Percentiles rank a stretch among this genome's conserved stretches.
Conservation (phyloP, 2,797 vertebrate genomes). For the Jordanella pulchra region DNA sequence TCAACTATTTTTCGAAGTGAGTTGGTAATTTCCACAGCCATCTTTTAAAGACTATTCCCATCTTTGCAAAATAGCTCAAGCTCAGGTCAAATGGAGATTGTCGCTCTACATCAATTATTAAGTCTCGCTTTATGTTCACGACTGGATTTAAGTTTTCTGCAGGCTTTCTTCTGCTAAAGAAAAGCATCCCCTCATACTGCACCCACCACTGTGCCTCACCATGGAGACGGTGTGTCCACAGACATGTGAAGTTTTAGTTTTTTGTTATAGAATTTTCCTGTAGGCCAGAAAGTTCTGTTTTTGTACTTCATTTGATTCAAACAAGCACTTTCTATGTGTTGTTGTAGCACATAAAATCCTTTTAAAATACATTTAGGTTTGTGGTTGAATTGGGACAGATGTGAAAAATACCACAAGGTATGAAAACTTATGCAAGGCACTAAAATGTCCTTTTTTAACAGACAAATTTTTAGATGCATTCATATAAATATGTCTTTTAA, state of each 20-base stretch:
- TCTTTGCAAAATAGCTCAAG: no score
- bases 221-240: background rate
- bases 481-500: constrained; percentile 57
- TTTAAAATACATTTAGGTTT: background rate
- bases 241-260: background rate
- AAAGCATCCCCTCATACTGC: background rate
- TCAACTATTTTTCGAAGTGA: background rate
- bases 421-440: background rate
- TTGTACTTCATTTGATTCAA: background rate
- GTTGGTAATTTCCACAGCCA: no score
- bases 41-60: no score
- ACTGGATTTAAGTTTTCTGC: no score
- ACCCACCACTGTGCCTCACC: background rate
- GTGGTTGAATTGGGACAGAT: background rate
- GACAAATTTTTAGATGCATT: constrained; percentile 20
- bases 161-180: background rate
- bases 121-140: no score
- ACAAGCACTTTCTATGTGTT: background rate
- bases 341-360: background rate
- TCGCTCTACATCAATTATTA: no score
- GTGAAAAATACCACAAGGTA: background rate
- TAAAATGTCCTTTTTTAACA: background rate
- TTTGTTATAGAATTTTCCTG: background rate
- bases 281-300: background rate
- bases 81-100: no score